Evolutionary conservation across 1,140 invertebrate genomes (phyloP), one percentile per base, ranked within the genome.

Genomic region (Ostrea edulis): DNA sequence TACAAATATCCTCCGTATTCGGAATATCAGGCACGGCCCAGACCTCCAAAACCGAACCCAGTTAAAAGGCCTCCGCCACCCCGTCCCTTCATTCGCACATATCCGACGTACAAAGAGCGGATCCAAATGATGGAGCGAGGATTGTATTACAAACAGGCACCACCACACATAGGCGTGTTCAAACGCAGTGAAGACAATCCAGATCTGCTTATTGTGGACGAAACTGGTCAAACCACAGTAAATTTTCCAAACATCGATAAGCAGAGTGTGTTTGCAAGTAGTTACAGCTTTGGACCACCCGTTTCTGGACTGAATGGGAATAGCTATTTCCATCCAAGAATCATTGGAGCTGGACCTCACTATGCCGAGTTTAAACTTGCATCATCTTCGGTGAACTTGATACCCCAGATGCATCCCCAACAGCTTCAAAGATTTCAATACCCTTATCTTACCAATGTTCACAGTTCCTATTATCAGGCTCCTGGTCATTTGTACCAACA

Each of bases 61-160:
- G 20, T 54, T 8, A 83, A 83, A 22, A 83, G 82, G 17, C 44
- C 52, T 2, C 82, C 82, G 12, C n/a, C 82, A 52, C 44, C 82
- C 4, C 44, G 52, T 12, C 44, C 44, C 20, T 22, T 53, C 52
- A 52, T 52, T 5, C 44, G 82, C 11, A 53, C 35, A 17, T 83
- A 83, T 20, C 82, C 82, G 5, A 83, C 82, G 52, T 83, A 83
- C 82, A 83, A 83, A 44, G 82, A 83, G 82, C 44, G 82, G 52
- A 83, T 83, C 2, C 82, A 83, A 22, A 83, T 83, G 82, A 83
- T 83, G 82, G 82, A 83, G 52, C 82, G 82, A n/a, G 82, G 82
- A 83, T 20, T 83, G n/a, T 83, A 29, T 53, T 44, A 52, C 22
- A 83, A 54, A 25, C 82, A 83, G n/a, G 52, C 52, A 20, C 82